Conservation (phyloP, 2,797 vertebrate genomes). For the Threskiornis aethiopicus region DNA sequence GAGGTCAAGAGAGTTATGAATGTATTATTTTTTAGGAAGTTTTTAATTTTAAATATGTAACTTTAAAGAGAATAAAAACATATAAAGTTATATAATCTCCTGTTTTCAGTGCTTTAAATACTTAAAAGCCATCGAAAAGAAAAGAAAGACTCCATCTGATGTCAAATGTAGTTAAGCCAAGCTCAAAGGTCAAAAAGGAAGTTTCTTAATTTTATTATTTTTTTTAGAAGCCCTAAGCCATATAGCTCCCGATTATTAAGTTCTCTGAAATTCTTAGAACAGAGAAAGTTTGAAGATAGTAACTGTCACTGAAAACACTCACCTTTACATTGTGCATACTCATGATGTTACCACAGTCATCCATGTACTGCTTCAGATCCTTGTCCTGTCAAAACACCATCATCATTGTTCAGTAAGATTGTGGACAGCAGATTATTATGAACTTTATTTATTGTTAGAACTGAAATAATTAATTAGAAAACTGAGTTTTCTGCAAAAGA, state of each 20-base stretch:
- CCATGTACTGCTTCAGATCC: slow-evolving; percentile 99
- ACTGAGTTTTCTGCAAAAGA: not conserved
- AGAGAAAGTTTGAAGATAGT: not conserved
- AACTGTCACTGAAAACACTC: slow-evolving; percentile 3
- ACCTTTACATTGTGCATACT: slow-evolving; percentile 99
- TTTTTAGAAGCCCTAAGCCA: not conserved
- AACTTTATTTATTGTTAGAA: not conserved
- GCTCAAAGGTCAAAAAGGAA: not conserved
- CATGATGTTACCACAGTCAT: slow-evolving; percentile 99
- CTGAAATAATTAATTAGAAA: not conserved
- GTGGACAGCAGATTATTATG: not conserved
- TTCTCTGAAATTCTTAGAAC: not conserved
- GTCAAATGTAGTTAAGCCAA: not conserved
- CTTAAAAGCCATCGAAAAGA: not conserved
- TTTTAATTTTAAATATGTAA: not conserved
- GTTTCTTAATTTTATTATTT: not conserved
- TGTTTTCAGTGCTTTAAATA: not conserved
- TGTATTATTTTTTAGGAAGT: not conserved
- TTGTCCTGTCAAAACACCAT: slow-evolving; percentile 85
- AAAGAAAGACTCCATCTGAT: not conserved
- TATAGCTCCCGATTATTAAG: not conserved
- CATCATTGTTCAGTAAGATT: not conserved
- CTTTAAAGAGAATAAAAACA: not conserved
- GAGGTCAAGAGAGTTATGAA: not conserved
- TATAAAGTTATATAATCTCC: not conserved